These are phyloP conservation scores for Seira musarum DNA, from an alignment of 2,888 invertebrate genomes.

Conservation along the genomic window DNA sequence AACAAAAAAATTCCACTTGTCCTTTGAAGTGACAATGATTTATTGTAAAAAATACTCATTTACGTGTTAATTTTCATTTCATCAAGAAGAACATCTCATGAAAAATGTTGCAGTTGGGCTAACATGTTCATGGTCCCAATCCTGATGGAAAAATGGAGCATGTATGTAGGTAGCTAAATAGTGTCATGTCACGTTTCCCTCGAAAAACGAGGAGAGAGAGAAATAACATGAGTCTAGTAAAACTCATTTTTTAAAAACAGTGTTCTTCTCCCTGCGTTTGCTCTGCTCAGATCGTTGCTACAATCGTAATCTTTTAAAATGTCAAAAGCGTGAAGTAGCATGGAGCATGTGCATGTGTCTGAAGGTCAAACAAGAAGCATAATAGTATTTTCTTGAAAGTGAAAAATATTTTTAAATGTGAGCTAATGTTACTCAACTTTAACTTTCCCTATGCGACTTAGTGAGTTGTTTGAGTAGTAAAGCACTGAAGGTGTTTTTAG, in stretches of 20 bases:
- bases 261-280: background rate
- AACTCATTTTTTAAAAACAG: background rate
- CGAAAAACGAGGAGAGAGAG: constrained; percentile 21
- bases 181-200: constrained; percentile 17
- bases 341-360: constrained; percentile 18
- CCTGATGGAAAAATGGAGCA: background rate
- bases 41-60: constrained; percentile 52
- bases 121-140: background rate
- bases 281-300: background rate
- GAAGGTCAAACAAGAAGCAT: constrained; percentile 44
- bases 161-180: background rate
- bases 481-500: too few relatives aligned
- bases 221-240: background rate
- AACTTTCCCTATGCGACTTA: too few relatives aligned
- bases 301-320: too few relatives aligned
- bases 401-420: constrained; percentile 1
- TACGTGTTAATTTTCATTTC: constrained; percentile 57
- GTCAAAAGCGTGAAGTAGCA: too few relatives aligned
- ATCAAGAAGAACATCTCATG: constrained; percentile 4
- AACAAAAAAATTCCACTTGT: constrained; percentile 1
- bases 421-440: too few relatives aligned
- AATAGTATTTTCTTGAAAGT: constrained; percentile 13
- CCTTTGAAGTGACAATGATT: constrained; percentile 60
- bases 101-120: background rate
- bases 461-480: too few relatives aligned